Evolutionary conservation across 2,888 invertebrate genomes (phyloP).

Genomic region (Morpho achilles): DNA sequence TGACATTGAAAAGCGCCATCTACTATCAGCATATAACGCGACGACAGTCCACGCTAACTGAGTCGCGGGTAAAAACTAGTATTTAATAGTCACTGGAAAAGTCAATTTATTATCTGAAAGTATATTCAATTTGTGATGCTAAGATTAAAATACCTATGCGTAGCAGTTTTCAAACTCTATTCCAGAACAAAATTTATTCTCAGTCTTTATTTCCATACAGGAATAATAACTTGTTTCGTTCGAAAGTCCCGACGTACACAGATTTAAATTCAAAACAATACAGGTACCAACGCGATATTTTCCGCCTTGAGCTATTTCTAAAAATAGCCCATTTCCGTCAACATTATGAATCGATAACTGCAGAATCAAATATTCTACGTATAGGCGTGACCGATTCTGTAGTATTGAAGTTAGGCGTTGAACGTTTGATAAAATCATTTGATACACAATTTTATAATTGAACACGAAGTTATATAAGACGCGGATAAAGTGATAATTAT

Average conservation of each 20-base stretch:
- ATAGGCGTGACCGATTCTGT: slow-evolving; percentile 3
- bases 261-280: slow-evolving; percentile 9
- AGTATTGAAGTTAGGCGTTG: background rate
- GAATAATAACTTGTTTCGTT: slow-evolving; percentile 2
- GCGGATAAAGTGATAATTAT: background rate
- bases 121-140: too few relatives aligned
- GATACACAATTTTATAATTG: background rate
- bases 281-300: slow-evolving; percentile 16
- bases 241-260: slow-evolving; percentile 5
- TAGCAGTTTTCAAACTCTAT: background rate
- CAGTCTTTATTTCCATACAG: slow-evolving; percentile 1
- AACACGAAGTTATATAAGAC: background rate
- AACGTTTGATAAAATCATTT: background rate
- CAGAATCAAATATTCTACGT: slow-evolving; percentile 8
- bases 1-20: too few relatives aligned
- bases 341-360: slow-evolving; percentile 20
- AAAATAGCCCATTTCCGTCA: slow-evolving; percentile 19
- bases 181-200: background rate
- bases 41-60: too few relatives aligned
- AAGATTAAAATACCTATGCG: too few relatives aligned
- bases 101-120: too few relatives aligned
- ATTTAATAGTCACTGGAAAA: too few relatives aligned
- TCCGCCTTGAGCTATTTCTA: slow-evolving; percentile 22
- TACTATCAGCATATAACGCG: too few relatives aligned
- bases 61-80: too few relatives aligned